A percentile compares a stretch with the other conserved stretches of the same genome.
Evolutionary conservation across 53 echinoderm and acorn worm genomes (phyloP).

Genomic region (Luidia sarsii): DNA sequence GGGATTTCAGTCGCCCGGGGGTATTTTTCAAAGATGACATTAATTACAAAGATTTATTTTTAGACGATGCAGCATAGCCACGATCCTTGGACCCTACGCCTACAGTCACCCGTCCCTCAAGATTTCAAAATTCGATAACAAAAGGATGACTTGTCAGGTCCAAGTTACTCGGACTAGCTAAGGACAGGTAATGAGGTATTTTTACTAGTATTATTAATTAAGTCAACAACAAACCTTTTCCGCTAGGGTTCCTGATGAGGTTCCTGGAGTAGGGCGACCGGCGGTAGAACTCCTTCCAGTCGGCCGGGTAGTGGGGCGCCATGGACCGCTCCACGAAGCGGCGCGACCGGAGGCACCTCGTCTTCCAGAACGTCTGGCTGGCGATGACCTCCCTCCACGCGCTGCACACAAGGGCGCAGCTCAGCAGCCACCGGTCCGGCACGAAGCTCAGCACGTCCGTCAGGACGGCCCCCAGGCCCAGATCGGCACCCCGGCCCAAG

Average conservation of each 20-base stretch:
- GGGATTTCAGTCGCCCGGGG: too few relatives aligned
- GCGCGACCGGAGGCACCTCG: conserved; percentile 61
- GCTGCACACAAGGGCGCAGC: conserved; percentile 54
- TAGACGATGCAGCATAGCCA: too few relatives aligned
- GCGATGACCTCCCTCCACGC: conserved; percentile 26
- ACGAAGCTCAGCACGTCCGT: conserved; percentile 42
- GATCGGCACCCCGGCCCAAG: neutral
- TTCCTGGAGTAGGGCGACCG: conserved; percentile 80
- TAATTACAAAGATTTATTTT: too few relatives aligned
- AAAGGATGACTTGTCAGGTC: too few relatives aligned
- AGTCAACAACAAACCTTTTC: conserved; percentile 70
- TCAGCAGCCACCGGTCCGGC: conserved; percentile 31
- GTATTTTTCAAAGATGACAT: too few relatives aligned
- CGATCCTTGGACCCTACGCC: too few relatives aligned
- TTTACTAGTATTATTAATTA: neutral
- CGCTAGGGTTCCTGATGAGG: conserved; percentile 84
- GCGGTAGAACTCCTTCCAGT: conserved; percentile 83
- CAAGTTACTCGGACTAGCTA: too few relatives aligned
- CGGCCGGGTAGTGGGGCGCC: conserved; percentile 61
- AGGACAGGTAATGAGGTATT: too few relatives aligned
- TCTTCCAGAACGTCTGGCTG: conserved; percentile 64
- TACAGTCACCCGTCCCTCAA: too few relatives aligned
- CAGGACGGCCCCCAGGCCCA: conserved; percentile 33
- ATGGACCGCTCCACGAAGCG: conserved; percentile 57
- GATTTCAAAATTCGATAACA: too few relatives aligned